phyloP scores from a whole-genome alignment of 2,888 invertebrate species.

The Chelonus formosanus region DNA sequence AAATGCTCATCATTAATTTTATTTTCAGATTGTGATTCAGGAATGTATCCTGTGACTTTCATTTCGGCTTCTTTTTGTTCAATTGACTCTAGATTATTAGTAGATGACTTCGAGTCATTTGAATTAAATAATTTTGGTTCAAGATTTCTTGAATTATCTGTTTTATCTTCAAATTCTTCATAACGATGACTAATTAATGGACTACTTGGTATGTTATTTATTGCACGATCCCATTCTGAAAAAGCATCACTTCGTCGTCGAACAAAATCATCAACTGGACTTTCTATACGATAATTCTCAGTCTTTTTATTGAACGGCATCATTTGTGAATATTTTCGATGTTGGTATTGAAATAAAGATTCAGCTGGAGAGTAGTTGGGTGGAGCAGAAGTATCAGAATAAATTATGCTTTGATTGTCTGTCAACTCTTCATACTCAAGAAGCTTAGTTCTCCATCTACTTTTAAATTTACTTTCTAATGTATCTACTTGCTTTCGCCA shows the following conservation, averaged over 20 bases:
- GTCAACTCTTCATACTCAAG: conserved; percentile 13
- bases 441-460: conserved; percentile 22
- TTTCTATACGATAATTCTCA: conserved; percentile 16
- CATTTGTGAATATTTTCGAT: neutral
- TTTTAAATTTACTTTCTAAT: conserved; percentile 21
- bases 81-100: conserved; percentile 7
- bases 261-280: neutral
- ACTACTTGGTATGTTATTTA: conserved; percentile 23
- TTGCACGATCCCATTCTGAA: conserved; percentile 23
- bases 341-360: conserved; percentile 13
- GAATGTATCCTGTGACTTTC: too few species aligned
- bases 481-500: conserved; percentile 3
- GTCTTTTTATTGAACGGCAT: neutral
- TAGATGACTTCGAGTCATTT: conserved; percentile 37
- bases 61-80: too few species aligned
- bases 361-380: conserved; percentile 7
- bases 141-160: conserved; percentile 9
- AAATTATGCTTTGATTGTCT: conserved; percentile 20
- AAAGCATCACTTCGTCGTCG: neutral
- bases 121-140: conserved; percentile 32
- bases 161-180: neutral
- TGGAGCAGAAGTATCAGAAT: conserved; percentile 17
- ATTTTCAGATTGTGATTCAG: too few species aligned
- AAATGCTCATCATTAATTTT: too few species aligned
- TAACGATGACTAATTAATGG: conserved; percentile 14